These are phyloP conservation scores for Kryptolebias ocellatus DNA, from an alignment of 2,797 vertebrate species.

Conservation along the genomic window DNA sequence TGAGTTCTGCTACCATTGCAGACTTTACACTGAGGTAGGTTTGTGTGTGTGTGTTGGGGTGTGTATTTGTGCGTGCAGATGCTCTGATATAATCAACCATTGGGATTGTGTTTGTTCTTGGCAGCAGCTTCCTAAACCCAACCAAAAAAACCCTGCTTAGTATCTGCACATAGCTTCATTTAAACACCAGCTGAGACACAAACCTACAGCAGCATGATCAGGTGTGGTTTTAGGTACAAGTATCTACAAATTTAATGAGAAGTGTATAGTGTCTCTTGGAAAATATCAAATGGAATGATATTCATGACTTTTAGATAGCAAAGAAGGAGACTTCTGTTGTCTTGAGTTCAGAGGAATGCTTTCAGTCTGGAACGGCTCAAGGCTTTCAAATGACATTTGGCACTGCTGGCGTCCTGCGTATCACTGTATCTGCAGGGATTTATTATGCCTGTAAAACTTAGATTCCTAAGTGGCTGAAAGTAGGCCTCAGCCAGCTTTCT, in stretches of 20 bases:
- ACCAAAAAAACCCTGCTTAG: neutral
- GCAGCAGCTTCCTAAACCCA: conserved; percentile 51
- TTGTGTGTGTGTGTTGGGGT: conserved; percentile 3
- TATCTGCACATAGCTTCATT: neutral
- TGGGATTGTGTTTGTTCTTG: conserved; percentile 54
- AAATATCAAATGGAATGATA: neutral
- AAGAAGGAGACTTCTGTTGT: neutral
- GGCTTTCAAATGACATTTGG: conserved; percentile 51
- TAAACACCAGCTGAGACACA: neutral
- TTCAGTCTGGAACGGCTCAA: conserved; percentile 41
- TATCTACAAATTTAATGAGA: neutral
- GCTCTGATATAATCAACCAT: conserved; percentile 34
- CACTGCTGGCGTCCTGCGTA: conserved; percentile 25
- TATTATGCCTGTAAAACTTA: conserved; percentile 43
- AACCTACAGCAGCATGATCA: too few relatives aligned
- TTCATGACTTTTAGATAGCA: neutral
- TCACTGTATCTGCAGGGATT: conserved; percentile 54
- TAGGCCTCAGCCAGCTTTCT: conserved; percentile 4
- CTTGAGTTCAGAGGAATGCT: conserved; percentile 46
- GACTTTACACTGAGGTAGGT: conserved; percentile 43
- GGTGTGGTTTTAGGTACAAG: neutral
- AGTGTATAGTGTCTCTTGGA: neutral
- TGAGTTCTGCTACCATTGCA: conserved; percentile 35
- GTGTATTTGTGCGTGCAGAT: conserved; percentile 1
- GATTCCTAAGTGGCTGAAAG: conserved; percentile 33